Conservation (phyloP, 1,140 invertebrate species). For the Popillia japonica region DNA sequence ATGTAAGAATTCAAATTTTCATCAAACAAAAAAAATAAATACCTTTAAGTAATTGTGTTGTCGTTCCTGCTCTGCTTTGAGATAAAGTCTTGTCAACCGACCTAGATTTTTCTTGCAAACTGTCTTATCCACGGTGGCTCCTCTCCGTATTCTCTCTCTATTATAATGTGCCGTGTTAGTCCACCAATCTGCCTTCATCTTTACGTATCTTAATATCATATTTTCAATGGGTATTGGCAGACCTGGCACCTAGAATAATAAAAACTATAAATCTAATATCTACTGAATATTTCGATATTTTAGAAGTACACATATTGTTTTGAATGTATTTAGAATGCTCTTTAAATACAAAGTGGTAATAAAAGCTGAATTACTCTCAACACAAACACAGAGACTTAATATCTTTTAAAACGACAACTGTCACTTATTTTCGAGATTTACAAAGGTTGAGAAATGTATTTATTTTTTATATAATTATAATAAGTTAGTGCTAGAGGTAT, state of each 20-base stretch:
- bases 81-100: constrained; percentile 91
- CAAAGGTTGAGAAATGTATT: too few relatives aligned
- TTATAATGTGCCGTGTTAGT: constrained; percentile 99
- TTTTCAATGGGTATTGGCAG: constrained; percentile 99
- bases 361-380: too few relatives aligned
- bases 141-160: constrained; percentile 91
- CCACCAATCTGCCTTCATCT: constrained; percentile 99
- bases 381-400: too few relatives aligned
- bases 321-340: too few relatives aligned
- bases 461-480: too few relatives aligned
- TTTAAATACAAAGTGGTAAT: too few relatives aligned
- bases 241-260: constrained; percentile 79
- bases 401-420: too few relatives aligned
- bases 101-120: constrained; percentile 99
- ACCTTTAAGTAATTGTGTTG: constrained; percentile 99
- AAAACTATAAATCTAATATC: too few relatives aligned
- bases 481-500: too few relatives aligned
- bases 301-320: too few relatives aligned
- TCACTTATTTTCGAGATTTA: too few relatives aligned
- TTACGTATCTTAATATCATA: constrained; percentile 99
- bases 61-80: constrained; percentile 98
- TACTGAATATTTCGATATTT: too few relatives aligned
- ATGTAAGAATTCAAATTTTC: constrained; percentile 35
- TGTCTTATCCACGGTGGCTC: constrained; percentile 98
- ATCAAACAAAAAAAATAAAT: constrained; percentile 27